Base-by-base conservation (phyloP, 2,888 invertebrate species). In the Eupeodes luniger region DNA sequence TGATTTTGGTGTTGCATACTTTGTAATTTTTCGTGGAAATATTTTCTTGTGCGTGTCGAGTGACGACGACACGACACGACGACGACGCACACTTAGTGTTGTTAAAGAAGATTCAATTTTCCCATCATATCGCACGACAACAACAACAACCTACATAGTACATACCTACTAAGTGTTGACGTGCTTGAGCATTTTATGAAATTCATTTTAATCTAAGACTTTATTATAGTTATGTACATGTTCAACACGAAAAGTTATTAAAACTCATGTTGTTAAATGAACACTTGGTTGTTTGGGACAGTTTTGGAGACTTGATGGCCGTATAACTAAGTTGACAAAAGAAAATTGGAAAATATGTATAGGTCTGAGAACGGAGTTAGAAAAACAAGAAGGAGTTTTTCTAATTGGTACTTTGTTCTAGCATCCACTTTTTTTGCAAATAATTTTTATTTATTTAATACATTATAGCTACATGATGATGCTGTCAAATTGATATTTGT, bases 21-120 rank as follows among this genome's bases (percentile, higher is more conserved):
- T 67, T 12, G 11, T 16, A 27, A 9, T 53, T 47, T 80, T 64
- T 19, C 49, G 40, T 62, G 40, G 11, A 76, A 66, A 34, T 47
- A 64, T 62, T 75, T 62, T 16, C 44, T 47, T 44, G 57, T 19
- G 10, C 53, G 16, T 53, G 47, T 27, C 27, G 27, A 27, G 27
- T 27, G 27, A 27, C 27, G 27, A 27, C 27, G 27, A 2, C 27
- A 27, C 27, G 27, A 27, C 27, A 27, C 27, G 2, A 27, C 27
- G 27, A 27, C 27, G 27, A 27, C 27, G 27, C 27, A 27, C 27
- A 27, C 27, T 27, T 27, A 27, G 11, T n/a, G 49, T 59, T 57
- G 27, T 27, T 27, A 12, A 27, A 27, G 57, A 57, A 57, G 57
- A 57, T 51, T 79, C 67, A 51, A 44, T 61, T 57, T 27, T 59